Percentiles rank a stretch among this genome's conserved stretches.
Conservation (phyloP, 1,140 invertebrate species). For the Tetramorium parvispinum region DNA sequence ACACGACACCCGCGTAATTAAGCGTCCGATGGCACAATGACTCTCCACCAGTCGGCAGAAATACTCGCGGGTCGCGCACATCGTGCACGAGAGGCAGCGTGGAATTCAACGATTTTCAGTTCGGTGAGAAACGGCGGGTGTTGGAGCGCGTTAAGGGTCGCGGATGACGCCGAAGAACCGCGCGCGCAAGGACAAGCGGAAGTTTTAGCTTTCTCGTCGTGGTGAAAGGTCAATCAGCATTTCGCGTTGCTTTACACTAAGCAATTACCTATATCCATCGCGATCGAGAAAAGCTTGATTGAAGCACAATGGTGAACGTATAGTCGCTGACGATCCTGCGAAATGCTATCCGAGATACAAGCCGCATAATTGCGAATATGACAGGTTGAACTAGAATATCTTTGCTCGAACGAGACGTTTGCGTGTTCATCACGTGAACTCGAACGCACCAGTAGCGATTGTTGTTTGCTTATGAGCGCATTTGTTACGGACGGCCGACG, state of each 20-base stretch:
- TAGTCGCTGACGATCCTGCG: not conserved
- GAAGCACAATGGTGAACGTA: not conserved
- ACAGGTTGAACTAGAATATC: not conserved
- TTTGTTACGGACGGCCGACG: conserved; percentile 65
- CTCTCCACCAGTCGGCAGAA: conserved; percentile 47
- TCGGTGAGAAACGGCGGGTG: conserved; percentile 16
- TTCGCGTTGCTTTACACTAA: no score
- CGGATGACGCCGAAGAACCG: not conserved
- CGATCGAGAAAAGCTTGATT: not conserved
- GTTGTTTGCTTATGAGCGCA: conserved; percentile 63
- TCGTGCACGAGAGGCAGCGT: conserved; percentile 11
- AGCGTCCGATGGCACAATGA: conserved; percentile 66
- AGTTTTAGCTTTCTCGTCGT: not conserved
- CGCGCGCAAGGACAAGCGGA: not conserved
- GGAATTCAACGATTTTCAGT: conserved; percentile 48
- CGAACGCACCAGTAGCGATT: conserved; percentile 42
- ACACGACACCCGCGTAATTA: conserved; percentile 69
- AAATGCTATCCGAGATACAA: conserved; percentile 23
- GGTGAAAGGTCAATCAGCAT: no score
- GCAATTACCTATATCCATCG: no score
- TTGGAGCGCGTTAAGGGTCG: conserved; percentile 42
- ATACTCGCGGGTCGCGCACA: conserved; percentile 51
- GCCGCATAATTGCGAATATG: conserved; percentile 39
- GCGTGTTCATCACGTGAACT: conserved; percentile 58
- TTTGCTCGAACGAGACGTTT: conserved; percentile 20